These are phyloP conservation scores for Drosophila baimaii DNA, from an alignment of 1,140 invertebrate genomes.

Conservation along the genomic window DNA sequence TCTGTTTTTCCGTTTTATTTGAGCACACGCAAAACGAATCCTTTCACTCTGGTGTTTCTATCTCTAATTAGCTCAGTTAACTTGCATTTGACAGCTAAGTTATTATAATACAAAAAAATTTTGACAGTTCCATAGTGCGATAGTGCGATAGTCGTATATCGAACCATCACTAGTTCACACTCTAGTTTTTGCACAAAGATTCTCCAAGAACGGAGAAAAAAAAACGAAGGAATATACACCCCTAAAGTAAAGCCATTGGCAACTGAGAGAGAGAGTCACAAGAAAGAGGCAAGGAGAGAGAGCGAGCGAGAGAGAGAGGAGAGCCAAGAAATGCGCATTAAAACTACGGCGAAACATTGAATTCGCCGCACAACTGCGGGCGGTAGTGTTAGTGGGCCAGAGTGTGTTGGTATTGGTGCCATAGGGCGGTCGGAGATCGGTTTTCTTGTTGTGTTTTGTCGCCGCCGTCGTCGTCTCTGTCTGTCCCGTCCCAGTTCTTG, in stretches of 20 bases:
- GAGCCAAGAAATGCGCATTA: constrained; percentile 5
- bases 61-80: not conserved
- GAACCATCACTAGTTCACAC: not conserved
- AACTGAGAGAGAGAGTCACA: not conserved
- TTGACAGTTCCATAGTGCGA: not conserved
- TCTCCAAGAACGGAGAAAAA: not conserved
- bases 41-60: not conserved
- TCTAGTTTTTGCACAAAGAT: not conserved
- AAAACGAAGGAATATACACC: not conserved
- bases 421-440: constrained; percentile 15
- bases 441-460: constrained; percentile 3
- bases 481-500: too few relatives aligned
- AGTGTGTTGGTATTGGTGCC: constrained; percentile 8
- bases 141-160: not conserved
- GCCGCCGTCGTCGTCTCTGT: not conserved
- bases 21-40: too few relatives aligned
- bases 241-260: not conserved
- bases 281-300: too few relatives aligned
- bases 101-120: not conserved
- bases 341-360: constrained; percentile 9
- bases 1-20: not conserved
- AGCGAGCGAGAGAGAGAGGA: not conserved
- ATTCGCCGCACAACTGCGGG: constrained; percentile 11
- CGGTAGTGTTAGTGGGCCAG: constrained; percentile 5
- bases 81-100: too few relatives aligned